Base-by-base conservation (phyloP, 2,113 vertebrate genomes). In the Gambusia affinis region DNA sequence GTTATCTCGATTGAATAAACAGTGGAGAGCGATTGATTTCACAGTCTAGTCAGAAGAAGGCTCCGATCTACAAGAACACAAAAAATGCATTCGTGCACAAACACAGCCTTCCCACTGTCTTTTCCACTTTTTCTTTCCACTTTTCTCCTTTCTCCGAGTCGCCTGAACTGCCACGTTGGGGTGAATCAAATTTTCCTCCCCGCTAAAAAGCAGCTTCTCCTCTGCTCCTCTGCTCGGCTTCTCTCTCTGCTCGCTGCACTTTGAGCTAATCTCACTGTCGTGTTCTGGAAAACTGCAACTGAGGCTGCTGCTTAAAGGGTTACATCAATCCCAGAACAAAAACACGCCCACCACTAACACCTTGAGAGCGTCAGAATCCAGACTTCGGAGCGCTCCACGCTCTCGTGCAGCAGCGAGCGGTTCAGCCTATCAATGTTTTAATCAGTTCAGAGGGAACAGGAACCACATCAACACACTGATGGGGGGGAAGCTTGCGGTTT, bases 361-460 rank as follows among this genome's bases (percentile, higher is more conserved):
- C 42, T 35, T 71, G 11, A 7, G 57, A 35, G 75, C 61, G 35
- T 30, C 24, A 42, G 64, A 19, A 31, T 70, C 72, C n/a, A 8
- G 47, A 39, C 64, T 60, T 75, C 28, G 82, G 17, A 39, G 33
- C 60, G 19, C 30, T 76, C 35, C 64, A 60, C 63, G 64, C 64
- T 42, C 54, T 80, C 37, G 35, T 28, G 30, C 22, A 44, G 75
- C 54, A 51, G 27, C 51, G 24, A 81, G 31, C 57, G 51, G 76
- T 73, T 57, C 65, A 28, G 57, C 29, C 61, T 75, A 68, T 86
- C 28, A 6, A 31, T 35, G 75, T 76, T 81, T 73, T 65, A 76
- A 81, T 79, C 65, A 64, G 75, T 84, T 87, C 73, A 72, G 35
- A 72, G 27, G 64, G 64, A 87, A 80, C 60, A 33, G 79, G 60